phyloP scores from a whole-genome alignment of 2,888 invertebrate species.

The Cremastinae sp. region DNA sequence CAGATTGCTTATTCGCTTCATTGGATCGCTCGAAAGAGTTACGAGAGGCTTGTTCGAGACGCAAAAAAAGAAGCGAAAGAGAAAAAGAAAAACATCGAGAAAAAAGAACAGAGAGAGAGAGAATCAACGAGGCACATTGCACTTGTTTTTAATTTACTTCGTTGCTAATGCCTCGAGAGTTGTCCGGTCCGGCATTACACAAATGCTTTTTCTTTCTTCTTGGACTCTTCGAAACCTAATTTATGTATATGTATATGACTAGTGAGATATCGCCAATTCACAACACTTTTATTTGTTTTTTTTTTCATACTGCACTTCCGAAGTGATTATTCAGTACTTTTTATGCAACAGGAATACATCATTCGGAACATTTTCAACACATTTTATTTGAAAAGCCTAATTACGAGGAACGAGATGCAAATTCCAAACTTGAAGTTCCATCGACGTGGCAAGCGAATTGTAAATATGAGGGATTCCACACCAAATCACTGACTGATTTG shows the following conservation, averaged over 20 bases:
- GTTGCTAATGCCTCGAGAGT: constrained; percentile 54
- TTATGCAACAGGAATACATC: too few relatives aligned
- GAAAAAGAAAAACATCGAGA: too few relatives aligned
- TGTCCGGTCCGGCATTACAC: constrained; percentile 42
- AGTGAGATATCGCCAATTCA: too few relatives aligned
- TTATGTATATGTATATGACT: background rate
- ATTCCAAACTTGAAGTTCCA: too few relatives aligned
- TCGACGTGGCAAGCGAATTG: too few relatives aligned
- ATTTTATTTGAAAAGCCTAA: background rate
- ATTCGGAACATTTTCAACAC: too few relatives aligned
- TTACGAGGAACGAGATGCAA: too few relatives aligned
- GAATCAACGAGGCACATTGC: constrained; percentile 32
- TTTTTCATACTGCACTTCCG: too few relatives aligned
- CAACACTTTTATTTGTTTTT: constrained; percentile 28
- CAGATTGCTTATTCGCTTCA: constrained; percentile 62
- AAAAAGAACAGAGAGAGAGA: constrained; percentile 22
- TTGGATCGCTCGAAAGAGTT: constrained; percentile 62
- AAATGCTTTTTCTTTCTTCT: constrained; percentile 29
- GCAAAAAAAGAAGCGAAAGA: constrained; percentile 6
- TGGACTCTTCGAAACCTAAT: constrained; percentile 45
- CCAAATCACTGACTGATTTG: too few relatives aligned
- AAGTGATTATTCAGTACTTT: too few relatives aligned
- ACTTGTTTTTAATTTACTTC: constrained; percentile 63
- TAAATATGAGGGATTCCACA: too few relatives aligned
- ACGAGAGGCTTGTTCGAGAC: constrained; percentile 43